Base-by-base conservation (phyloP, 2,888 invertebrate genomes). In the Pammene aurita region DNA sequence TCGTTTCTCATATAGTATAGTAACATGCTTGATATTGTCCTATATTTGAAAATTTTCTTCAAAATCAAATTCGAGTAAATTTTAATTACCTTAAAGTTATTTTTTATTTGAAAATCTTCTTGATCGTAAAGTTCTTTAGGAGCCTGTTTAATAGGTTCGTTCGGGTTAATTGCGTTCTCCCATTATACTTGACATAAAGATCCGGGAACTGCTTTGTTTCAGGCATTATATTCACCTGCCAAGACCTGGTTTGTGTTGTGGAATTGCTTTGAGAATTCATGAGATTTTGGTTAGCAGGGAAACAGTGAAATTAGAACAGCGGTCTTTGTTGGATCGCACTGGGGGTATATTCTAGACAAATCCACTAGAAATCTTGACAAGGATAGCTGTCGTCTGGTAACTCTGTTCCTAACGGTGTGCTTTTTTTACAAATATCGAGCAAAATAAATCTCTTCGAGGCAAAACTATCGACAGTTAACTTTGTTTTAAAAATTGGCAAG, bases 151-250 rank as follows among this genome's bases (percentile, higher is more conserved):
- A 69, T 69, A 69, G 68, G 52, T 54, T 14, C 11, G 42, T 42
- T 60, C 44, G 38, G 54, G 52, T 70, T 56, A 72, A 67, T 66
- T 70, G 57, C 50, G 58, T 68, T 66, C 56, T 64, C 67, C 66
- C 66, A 66, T 66, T 66, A 68, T 58, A 62, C 46, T 46, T 11
- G 42, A 68, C 58, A 67, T 72, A 65, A 72, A 67, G 44, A 71
- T 58, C 55, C 41, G 58, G 38, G 58, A 60, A 35, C 14, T n/a
- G 54, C 55, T 62, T 67, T 62, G 61, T 46, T 50, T 50, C 44
- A 10, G 18, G 44, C 34, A 41, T 52, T 61, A 55, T 16, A 60
- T 42, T 56, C 41, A 42, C 48, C 41, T 66, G 50, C 34, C 26
- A 26, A 46, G 14, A 16, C 41, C 38, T 41, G 14, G 52, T 55